A percentile compares a stretch with the other conserved stretches of the same genome.
These are phyloP conservation scores for Cerastis rubricosa DNA, from an alignment of 2,888 invertebrate species.

Conservation along the genomic window DNA sequence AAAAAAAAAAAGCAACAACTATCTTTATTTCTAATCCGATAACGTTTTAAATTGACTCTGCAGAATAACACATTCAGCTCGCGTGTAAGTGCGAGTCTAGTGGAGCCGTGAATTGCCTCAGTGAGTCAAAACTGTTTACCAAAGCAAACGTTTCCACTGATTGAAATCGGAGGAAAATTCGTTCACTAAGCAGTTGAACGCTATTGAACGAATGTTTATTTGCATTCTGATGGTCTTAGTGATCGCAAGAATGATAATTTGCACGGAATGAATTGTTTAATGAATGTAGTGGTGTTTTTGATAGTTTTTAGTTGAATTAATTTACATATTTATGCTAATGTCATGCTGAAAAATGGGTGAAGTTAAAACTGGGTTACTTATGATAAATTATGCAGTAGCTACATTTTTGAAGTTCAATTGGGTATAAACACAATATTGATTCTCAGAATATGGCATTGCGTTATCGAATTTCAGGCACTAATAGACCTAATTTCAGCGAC, in stretches of 20 bases:
- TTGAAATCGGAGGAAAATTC: conserved; percentile 57
- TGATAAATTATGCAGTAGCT: neutral
- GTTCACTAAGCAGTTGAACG: conserved; percentile 49
- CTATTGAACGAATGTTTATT: conserved; percentile 50
- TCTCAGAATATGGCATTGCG: neutral
- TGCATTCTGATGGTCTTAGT: conserved; percentile 40
- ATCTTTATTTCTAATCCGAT: conserved; percentile 39
- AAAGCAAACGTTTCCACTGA: conserved; percentile 58
- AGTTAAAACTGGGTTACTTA: conserved; percentile 5
- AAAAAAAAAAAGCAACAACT: too few relatives aligned
- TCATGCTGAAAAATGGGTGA: conserved; percentile 6
- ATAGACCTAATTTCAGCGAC: neutral
- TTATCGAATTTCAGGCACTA: neutral
- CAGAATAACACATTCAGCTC: conserved; percentile 28
- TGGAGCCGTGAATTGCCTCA: conserved; percentile 52
- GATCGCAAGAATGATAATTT: conserved; percentile 51
- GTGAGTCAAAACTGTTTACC: conserved; percentile 66
- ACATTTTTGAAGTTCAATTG: neutral
- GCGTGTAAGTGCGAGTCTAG: conserved; percentile 50
- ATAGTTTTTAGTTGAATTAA: conserved; percentile 29
- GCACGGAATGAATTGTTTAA: conserved; percentile 22
- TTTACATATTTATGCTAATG: conserved; percentile 21
- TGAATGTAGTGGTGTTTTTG: conserved; percentile 17
- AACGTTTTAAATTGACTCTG: conserved; percentile 43
- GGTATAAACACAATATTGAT: neutral